Conservation (phyloP, 2,797 vertebrate genomes). For the Danio albolineatus region DNA sequence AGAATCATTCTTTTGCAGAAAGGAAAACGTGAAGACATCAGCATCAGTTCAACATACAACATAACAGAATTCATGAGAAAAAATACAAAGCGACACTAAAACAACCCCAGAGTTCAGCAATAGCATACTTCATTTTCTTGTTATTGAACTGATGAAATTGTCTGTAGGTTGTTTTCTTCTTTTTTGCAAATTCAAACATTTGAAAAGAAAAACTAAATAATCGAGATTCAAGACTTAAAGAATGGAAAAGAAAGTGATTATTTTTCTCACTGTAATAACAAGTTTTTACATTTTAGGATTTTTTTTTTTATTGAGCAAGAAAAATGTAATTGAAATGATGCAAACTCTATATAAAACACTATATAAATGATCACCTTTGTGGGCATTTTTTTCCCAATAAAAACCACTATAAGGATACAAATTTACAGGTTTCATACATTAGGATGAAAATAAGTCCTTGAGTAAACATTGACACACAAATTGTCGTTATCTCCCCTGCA, state of each 20-base stretch:
- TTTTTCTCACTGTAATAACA: conserved; percentile 92
- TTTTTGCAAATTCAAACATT: conserved; percentile 78
- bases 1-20: conserved; percentile 81
- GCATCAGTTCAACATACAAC: conserved; percentile 75
- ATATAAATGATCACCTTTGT: conserved; percentile 52
- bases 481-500: conserved; percentile 86
- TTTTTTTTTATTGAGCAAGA: conserved; percentile 63
- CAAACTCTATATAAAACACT: conserved; percentile 82
- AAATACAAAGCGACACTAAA: conserved; percentile 83
- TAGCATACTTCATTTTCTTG: conserved; percentile 85
- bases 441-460: conserved; percentile 93
- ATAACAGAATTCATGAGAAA: conserved; percentile 71
- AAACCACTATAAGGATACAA: conserved; percentile 96
- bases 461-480: conserved; percentile 99
- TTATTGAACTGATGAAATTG: conserved; percentile 80
- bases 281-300: conserved; percentile 71
- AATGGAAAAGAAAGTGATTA: conserved; percentile 77
- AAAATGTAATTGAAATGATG: conserved; percentile 86
- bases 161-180: conserved; percentile 66
- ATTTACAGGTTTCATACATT: conserved; percentile 84
- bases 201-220: neutral
- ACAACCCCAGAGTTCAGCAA: conserved; percentile 97
- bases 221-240: conserved; percentile 79
- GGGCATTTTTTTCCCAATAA: conserved; percentile 91
- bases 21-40: conserved; percentile 76